Percentiles rank a stretch among this genome's conserved stretches.
These are phyloP conservation scores for Neofelis nebulosa DNA, from an alignment of 2,113 vertebrate genomes.

Conservation along the genomic window DNA sequence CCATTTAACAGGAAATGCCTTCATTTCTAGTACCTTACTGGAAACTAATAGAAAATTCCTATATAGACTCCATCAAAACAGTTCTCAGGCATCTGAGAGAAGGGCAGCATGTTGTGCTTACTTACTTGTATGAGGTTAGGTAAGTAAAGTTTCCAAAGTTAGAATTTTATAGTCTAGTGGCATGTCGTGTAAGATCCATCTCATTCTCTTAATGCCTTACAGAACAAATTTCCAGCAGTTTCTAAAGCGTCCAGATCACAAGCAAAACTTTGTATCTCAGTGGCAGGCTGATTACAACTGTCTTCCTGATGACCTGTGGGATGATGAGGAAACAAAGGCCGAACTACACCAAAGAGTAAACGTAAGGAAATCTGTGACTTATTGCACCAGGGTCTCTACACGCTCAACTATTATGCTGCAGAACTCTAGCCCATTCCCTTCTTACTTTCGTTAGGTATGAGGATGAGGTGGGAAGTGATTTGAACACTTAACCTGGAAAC, in stretches of 20 bases:
- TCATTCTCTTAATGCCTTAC: slow-evolving; percentile 24
- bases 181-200: neutral
- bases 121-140: slow-evolving; percentile 89
- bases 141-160: slow-evolving; percentile 73
- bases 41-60: slow-evolving; percentile 88
- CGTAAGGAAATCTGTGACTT: slow-evolving; percentile 82
- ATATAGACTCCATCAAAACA: slow-evolving; percentile 86
- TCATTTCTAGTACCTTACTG: slow-evolving; percentile 89
- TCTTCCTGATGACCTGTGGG: slow-evolving; percentile 89
- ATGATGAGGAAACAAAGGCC: slow-evolving; percentile 92
- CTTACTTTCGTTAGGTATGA: neutral
- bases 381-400: accelerated
- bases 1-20: slow-evolving; percentile 88
- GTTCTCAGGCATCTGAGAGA: slow-evolving; percentile 89
- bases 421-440: neutral
- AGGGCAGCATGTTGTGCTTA: slow-evolving; percentile 81
- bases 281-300: slow-evolving; percentile 95
- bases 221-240: slow-evolving; percentile 91
- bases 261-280: slow-evolving; percentile 91
- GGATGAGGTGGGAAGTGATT: neutral
- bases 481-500: neutral
- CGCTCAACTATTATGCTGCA: neutral
- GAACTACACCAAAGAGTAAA: slow-evolving; percentile 93
- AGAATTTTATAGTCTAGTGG: neutral
- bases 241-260: slow-evolving; percentile 90